These are phyloP conservation scores for Petrolisthes cinctipes DNA, from an alignment of 2,888 invertebrate species.

Conservation along the genomic window DNA sequence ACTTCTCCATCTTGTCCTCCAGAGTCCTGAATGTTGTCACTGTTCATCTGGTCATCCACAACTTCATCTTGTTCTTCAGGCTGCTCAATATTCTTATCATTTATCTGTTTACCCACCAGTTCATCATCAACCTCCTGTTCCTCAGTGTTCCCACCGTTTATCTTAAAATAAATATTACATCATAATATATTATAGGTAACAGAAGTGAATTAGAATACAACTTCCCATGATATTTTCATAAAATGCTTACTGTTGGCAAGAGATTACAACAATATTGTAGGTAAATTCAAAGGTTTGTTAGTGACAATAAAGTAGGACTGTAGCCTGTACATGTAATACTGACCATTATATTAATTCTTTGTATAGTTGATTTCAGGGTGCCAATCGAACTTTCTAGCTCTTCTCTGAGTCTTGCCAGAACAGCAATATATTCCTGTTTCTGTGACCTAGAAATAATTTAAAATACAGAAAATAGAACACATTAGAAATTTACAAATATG, in stretches of 20 bases:
- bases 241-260: too few relatives aligned
- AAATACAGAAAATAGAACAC: neutral
- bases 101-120: too few relatives aligned
- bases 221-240: too few relatives aligned
- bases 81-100: too few relatives aligned
- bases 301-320: too few relatives aligned
- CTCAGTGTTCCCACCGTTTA: neutral
- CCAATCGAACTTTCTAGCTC: neutral
- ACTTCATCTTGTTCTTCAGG: too few relatives aligned
- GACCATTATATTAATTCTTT: neutral
- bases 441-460: neutral
- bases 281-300: too few relatives aligned
- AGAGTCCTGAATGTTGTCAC: neutral
- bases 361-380: neutral
- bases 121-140: neutral
- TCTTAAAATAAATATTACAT: neutral
- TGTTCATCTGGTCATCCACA: neutral
- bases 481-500: neutral
- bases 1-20: neutral
- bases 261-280: too few relatives aligned
- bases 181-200: too few relatives aligned
- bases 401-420: neutral
- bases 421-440: neutral
- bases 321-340: neutral
- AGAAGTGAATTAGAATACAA: too few relatives aligned